Base-by-base conservation (phyloP, 2,113 vertebrate species). In the Rhea pennata region DNA sequence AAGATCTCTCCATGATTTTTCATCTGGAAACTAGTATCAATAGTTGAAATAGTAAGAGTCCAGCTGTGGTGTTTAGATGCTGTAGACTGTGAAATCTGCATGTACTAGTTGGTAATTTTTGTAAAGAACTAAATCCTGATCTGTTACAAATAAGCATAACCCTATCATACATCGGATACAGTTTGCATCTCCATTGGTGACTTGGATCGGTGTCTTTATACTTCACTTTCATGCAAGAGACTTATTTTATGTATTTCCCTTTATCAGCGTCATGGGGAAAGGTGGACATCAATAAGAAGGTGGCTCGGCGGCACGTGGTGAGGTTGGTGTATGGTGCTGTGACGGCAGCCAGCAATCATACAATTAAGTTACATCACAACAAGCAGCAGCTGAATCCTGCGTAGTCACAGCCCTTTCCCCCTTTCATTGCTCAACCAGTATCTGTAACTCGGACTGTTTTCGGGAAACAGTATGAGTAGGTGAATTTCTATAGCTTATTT, bases 211-310 rank as follows among this genome's bases (percentile, higher is more conserved):
- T 26, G 9, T 3, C 7, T 75, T 90, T 21, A 23, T 33, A 36
- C 6, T 59, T 4, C 13, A 74, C 22, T 9, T 67, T 56, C 15
- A 31, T 27, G 6, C 53, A 56, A 58, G 53, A 53, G 12, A 6
- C 5, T 70, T 5, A 11, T 13, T 4, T 36, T 73, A 65, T 46
- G 5, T 0, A 0, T 31, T 67, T 75, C 13, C 27, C 42, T 84
- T 74, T 59, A 4, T n/a, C 26, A 12, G 19, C 31, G 12, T 56
- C 3, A 3, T 36, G 39, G 27, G 19, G 87, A 84, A 87, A 70
- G 53, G 12, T 58, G 22, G 14, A 48, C 17, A 39, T 61, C 42
- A 61, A 12, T 39, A 61, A 39, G 14, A 50, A 84, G 56, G 39
- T 26, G 19, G 5, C 64, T 59, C 61, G 64, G 39, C 6, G 6